Percentiles rank a stretch among this genome's conserved stretches.
Evolutionary conservation across 2,113 vertebrate species (phyloP).

Genomic region (Cheilinus undulatus): DNA sequence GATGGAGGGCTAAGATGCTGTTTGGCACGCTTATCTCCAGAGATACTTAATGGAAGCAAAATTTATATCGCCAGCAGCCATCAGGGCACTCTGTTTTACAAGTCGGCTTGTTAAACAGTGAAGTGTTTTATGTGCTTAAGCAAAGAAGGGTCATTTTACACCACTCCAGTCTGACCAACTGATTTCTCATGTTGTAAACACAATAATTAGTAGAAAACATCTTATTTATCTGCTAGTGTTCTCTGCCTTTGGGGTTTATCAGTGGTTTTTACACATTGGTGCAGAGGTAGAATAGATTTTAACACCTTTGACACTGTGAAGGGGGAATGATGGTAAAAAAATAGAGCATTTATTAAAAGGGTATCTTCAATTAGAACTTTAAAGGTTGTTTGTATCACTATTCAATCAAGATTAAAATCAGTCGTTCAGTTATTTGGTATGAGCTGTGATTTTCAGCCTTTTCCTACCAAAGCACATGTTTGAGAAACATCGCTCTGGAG

Average conservation of each 20-base stretch:
- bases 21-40: slow-evolving; percentile 29
- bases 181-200: not conserved
- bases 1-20: slow-evolving; percentile 16
- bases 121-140: slow-evolving; percentile 36
- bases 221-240: not conserved
- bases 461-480: no score
- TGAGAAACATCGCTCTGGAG: no score
- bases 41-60: slow-evolving; percentile 50
- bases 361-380: no score
- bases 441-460: no score
- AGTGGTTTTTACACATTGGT: not conserved
- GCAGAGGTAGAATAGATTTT: not conserved
- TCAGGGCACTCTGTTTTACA: slow-evolving; percentile 42
- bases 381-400: no score
- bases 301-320: not conserved
- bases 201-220: not conserved
- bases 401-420: no score
- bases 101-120: slow-evolving; percentile 41
- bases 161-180: not conserved
- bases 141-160: slow-evolving; percentile 7
- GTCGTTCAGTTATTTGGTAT: no score
- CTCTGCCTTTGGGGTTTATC: not conserved
- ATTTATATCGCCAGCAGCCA: slow-evolving; percentile 45
- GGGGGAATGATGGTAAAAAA: not conserved
- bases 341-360: no score